Base-by-base conservation (phyloP, 2,113 vertebrate species). In the Psephotus haematonotus region DNA sequence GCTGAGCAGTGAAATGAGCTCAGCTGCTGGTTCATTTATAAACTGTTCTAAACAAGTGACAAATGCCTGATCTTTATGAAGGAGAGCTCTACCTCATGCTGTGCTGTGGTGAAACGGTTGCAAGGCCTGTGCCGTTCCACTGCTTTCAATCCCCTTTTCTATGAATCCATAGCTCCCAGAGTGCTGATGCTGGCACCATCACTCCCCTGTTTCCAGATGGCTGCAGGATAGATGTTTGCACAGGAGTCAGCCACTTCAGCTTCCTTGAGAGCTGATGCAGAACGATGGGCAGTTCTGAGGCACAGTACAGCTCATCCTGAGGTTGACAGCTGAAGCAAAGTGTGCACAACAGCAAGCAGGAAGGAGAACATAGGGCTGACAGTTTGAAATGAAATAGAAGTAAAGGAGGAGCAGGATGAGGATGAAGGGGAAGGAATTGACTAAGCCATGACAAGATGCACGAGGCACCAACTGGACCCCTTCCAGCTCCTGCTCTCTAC, bases 121-220 rank as follows among this genome's bases (percentile, higher is more conserved):
- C 77, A 91, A 79, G 49, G 33, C 28, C 65, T 49, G 31, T 53
- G 31, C 74, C 49, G 8, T 64, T 69, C 35, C 25, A 13, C 37
- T 43, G 67, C 39, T 86, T 82, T 82, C 53, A 28, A 7, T 39
- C 13, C 18, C 19, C 11, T 74, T 70, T 63, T 25, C 49, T 64
- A 15, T 0, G 4, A 86, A 87, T 10, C 65, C 57, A 19, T 43
- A 0, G 0, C 39, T 78, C 81, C 37, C 57, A 19, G 44, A 82
- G 72, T 6, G 13, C 65, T 25, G 62, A 28, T 65, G 12, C 52
- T 91, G 62, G 18, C 35, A 28, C 50, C 70, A 41, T 19, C 69
- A 47, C 86, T 35, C 33, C 43, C 18, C 35, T 22, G 27, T 11
- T 86, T 95, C 62, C 57, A 52, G 65, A 41, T n/a, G 72, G 63